Evolutionary conservation across 2,797 vertebrate species (phyloP), one percentile per base, ranked within the genome.

Genomic region (Toxotes lorentzi): DNA sequence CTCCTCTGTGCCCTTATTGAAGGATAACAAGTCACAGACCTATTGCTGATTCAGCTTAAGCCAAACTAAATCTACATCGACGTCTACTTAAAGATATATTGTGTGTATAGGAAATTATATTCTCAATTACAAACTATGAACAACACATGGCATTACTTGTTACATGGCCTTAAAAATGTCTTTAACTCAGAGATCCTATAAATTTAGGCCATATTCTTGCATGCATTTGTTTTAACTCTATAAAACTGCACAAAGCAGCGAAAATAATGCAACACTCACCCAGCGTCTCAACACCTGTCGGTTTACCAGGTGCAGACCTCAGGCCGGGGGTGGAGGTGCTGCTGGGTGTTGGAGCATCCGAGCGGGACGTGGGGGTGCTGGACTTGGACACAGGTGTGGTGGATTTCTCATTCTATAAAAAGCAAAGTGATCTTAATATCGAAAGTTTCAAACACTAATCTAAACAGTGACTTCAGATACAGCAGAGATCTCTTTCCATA

Each of bases 371-470:
- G 0, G 98, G 98, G 21, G 97, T 97, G 92, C 97, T 98, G 34
- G 98, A 97, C 88, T 99, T 99, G 81, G 98, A 96, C 60, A 97
- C 97, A 0, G 97, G 97, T 0, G 97, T 99, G 0, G 96, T 97
- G 2, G 98, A 97, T 79, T 99, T 99, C 87, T 99, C 98, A 0
- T 97, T 99, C 97, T 99, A 79, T 59, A 81, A 62, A 82, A 4
- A 30, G 8, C 5, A 51, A 73, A 65, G 5, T 17, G 74, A 27
- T 63, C 73, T 30, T 34, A n/a, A 48, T 58, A 24, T 16, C 9
- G 23, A 1, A 66, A 7, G 1, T 5, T 50, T 32, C 12, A 34
- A 50, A 63, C 17, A 32, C 50, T 50, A 2, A 7, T 43, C 34
- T 10, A 14, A 60, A 32, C 4, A 13, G 1, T 5, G 19, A 16